phyloP scores from a whole-genome alignment of 2,113 vertebrate genomes.

The Halcyon senegalensis region DNA sequence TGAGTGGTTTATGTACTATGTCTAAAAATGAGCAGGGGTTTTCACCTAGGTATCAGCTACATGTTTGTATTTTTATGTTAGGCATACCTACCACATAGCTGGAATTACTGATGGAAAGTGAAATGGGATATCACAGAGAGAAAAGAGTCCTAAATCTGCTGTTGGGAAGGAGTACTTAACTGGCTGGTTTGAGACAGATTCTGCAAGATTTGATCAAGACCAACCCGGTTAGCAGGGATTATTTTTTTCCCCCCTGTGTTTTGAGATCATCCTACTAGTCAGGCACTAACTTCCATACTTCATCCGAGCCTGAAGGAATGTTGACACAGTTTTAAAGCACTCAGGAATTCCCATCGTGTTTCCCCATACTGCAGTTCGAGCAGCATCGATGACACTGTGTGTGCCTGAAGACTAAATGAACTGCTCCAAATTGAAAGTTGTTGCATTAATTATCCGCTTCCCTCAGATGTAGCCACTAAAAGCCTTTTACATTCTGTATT shows the following conservation, averaged over 20 bases:
- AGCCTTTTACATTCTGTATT: neutral
- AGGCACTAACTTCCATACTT: neutral
- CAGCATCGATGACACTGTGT: neutral
- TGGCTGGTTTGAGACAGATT: neutral
- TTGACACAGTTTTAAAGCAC: neutral
- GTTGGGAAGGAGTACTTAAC: neutral
- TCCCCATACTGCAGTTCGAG: neutral
- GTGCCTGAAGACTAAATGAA: neutral
- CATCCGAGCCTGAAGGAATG: neutral
- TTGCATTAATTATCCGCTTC: neutral
- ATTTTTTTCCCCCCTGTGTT: neutral
- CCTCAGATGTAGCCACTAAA: neutral
- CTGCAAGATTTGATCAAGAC: neutral
- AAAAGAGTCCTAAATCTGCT: neutral
- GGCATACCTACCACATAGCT: neutral
- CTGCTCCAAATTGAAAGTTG: neutral
- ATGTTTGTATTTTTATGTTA: neutral
- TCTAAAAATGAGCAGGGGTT: neutral
- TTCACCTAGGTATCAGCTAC: neutral
- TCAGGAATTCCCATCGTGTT: neutral
- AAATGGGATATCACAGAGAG: neutral
- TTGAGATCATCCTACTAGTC: neutral
- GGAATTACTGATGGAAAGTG: neutral
- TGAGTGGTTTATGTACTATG: neutral
- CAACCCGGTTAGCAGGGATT: neutral